A percentile compares a stretch with the other conserved stretches of the same genome.
Evolutionary conservation across 2,888 invertebrate genomes (phyloP).

Genomic region (Phyto melanocephala): DNA sequence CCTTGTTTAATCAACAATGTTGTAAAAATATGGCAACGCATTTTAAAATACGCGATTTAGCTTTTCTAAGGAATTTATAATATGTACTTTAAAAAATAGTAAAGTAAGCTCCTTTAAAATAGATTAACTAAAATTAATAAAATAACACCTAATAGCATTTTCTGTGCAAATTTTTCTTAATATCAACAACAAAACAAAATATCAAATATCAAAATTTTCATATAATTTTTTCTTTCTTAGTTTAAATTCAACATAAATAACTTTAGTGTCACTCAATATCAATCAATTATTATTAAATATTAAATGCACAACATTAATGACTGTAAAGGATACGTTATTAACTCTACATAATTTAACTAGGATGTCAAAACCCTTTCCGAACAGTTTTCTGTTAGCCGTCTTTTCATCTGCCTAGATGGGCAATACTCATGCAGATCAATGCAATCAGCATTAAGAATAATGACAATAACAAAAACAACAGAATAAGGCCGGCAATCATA

Average conservation of each 20-base stretch:
- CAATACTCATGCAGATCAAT: constrained; percentile 40
- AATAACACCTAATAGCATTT: too few relatives aligned
- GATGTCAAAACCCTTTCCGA: background rate
- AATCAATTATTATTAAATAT: constrained; percentile 12
- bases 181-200: too few relatives aligned
- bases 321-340: constrained; percentile 31
- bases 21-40: too few relatives aligned
- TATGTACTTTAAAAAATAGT: too few relatives aligned
- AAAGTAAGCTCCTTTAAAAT: too few relatives aligned
- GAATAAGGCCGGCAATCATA: constrained; percentile 39
- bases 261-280: background rate
- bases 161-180: too few relatives aligned
- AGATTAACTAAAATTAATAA: too few relatives aligned
- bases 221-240: background rate
- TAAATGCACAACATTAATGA: background rate
- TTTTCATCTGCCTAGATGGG: background rate
- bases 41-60: too few relatives aligned
- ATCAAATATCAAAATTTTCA: too few relatives aligned
- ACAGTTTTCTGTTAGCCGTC: background rate
- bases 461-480: constrained; percentile 50
- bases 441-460: constrained; percentile 57
- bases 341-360: constrained; percentile 36
- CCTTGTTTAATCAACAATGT: too few relatives aligned
- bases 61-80: too few relatives aligned
- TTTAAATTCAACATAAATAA: background rate